These are phyloP conservation scores for Cepphus grylle DNA, from an alignment of 2,113 vertebrate genomes.

Conservation along the genomic window DNA sequence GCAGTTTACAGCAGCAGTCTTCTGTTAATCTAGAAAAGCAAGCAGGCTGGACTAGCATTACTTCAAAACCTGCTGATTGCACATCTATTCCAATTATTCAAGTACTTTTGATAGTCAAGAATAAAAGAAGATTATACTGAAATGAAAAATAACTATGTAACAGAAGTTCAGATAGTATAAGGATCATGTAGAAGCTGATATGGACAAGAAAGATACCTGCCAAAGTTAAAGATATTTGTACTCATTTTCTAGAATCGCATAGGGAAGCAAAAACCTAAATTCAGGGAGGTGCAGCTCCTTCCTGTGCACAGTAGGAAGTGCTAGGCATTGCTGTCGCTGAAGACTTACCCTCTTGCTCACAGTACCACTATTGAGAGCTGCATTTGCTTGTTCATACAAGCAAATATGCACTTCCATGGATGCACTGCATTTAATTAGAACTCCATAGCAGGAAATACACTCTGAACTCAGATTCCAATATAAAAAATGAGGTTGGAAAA, in stretches of 20 bases:
- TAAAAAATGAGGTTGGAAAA: neutral
- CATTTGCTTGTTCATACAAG: neutral
- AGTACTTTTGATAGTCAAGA: neutral
- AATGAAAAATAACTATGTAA: neutral
- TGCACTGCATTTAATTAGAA: neutral
- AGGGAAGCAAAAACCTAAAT: neutral
- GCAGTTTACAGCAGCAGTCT: neutral
- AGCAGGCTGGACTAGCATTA: neutral
- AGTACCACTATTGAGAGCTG: neutral
- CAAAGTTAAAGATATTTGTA: neutral
- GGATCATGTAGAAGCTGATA: neutral
- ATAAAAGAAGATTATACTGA: neutral
- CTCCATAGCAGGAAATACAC: neutral
- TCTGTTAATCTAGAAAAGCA: neutral
- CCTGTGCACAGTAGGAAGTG: neutral
- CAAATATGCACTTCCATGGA: neutral
- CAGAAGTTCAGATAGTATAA: neutral
- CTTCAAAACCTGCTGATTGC: neutral
- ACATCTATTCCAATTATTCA: neutral
- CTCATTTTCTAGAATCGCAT: neutral
- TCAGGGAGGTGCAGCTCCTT: neutral
- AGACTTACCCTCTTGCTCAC: neutral
- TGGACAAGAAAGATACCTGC: neutral
- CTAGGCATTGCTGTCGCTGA: neutral
- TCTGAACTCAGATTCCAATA: neutral